phyloP scores from a whole-genome alignment of 2,797 vertebrate species.

The Thunnus albacares region DNA sequence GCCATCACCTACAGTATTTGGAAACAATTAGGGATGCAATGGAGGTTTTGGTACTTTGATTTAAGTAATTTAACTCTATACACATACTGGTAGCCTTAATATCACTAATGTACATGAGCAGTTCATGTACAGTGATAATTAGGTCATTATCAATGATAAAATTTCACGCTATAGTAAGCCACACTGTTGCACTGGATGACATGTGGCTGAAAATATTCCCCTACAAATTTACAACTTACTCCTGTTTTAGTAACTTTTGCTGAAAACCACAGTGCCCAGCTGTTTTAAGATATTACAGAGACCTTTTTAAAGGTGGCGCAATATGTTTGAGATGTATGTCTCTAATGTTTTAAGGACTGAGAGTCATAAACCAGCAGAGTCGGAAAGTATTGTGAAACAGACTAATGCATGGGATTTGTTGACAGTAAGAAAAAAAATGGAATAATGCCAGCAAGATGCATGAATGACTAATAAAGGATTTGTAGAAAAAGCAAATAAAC shows the following conservation, averaged over 20 bases:
- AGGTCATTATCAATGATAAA: background rate
- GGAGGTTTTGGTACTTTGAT: background rate
- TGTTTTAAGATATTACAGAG: too few relatives aligned
- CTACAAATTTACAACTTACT: too few relatives aligned
- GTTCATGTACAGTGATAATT: conserved; percentile 20
- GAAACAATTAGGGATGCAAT: background rate
- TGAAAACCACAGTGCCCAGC: too few relatives aligned
- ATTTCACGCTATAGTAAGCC: too few relatives aligned
- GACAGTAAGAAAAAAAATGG: conserved; percentile 1
- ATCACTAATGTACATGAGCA: conserved; percentile 5
- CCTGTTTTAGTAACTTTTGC: too few relatives aligned
- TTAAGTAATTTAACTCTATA: conserved; percentile 1
- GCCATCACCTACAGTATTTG: background rate
- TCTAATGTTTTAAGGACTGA: background rate
- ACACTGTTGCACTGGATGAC: too few relatives aligned
- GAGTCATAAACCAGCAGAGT: background rate
- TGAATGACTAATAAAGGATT: conserved; percentile 15
- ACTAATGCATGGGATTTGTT: too few relatives aligned
- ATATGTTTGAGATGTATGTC: background rate
- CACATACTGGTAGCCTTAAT: background rate
- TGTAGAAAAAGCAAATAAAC: conserved; percentile 1
- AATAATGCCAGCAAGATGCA: background rate
- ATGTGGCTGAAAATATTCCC: too few relatives aligned
- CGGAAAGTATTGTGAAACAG: background rate
- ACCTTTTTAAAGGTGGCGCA: background rate